Evolutionary conservation across 2,888 invertebrate genomes (phyloP), one percentile per base, ranked within the genome.

Genomic region (Leptopterna dolabrata): DNA sequence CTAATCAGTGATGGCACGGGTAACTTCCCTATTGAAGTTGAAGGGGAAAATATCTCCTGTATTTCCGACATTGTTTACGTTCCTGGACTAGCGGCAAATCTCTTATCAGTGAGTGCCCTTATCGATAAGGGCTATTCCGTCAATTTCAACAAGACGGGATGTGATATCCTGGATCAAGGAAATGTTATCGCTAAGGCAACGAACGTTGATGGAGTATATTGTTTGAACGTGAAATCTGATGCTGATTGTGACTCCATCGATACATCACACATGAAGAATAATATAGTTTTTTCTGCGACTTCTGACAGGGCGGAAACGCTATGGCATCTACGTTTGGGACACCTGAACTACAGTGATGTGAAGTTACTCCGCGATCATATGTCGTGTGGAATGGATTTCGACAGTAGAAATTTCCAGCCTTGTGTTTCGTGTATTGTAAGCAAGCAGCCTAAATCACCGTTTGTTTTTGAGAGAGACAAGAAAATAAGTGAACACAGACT

Each of bases 381-480:
- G 43, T 16, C 47, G 11, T 1, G 2, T 3, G 80, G 80, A 1
- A 47, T 80, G 14, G 27, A 43, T 41, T 80, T 47, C 27, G 24
- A 27, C 45, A 36, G n/a, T 76, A 7, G 24, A 16, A 45, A 80
- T 24, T 24, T 24, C 4, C 55, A 43, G 16, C 55, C 19, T 1
- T 70, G 83, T 63, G 41, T 63, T n/a, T 30, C 83, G 14, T 84
- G 84, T 43, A 45, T 84, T 7, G 3, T 36, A 9, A 63, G 83
- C 13, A 83, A 83, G 27, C 63, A 55, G 36, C 36, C 14, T 19
- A 83, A 83, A 70, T 13, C 36, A 11, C 80, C 80, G 1, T 80
- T 47, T 19, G 30, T 24, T 24, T 7, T 80, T 9, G 27, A 3
- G 7, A 82, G 2, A 7, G 63, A 82, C 2, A 82, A 82, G 19